Evolutionary conservation across 1,140 invertebrate genomes (phyloP).

Genomic region (Orius laevigatus): DNA sequence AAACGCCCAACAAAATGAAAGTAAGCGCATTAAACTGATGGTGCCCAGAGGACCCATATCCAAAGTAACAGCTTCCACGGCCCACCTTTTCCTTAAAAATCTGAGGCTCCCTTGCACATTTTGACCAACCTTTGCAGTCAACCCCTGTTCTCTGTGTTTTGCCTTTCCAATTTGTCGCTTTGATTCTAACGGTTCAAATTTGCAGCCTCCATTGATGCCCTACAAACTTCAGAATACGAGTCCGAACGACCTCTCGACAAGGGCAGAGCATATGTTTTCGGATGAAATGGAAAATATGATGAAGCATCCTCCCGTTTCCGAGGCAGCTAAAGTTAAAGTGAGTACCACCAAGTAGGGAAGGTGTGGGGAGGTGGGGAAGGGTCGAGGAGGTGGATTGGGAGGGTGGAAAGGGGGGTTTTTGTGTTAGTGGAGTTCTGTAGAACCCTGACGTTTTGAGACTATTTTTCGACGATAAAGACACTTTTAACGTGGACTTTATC

Average conservation of each 20-base stretch:
- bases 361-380: too few species aligned
- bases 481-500: neutral
- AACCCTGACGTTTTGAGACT: too few species aligned
- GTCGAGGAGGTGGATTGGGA: too few species aligned
- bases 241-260: constrained; percentile 13
- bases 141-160: neutral
- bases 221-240: neutral
- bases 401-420: too few species aligned
- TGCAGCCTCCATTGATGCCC: constrained; percentile 1
- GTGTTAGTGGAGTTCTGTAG: too few species aligned
- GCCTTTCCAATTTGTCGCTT: neutral
- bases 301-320: constrained; percentile 19
- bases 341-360: too few species aligned
- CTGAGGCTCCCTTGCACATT: too few species aligned
- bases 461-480: too few species aligned
- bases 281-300: constrained; percentile 24
- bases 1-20: constrained; percentile 16
- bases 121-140: too few species aligned
- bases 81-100: too few species aligned
- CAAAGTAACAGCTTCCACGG: too few species aligned
- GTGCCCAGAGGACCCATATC: too few species aligned
- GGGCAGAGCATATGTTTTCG: constrained; percentile 19
- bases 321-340: constrained; percentile 20
- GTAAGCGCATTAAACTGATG: constrained; percentile 4
- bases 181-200: neutral